Base-by-base conservation (phyloP, 1,140 invertebrate genomes). In the Ceratina calcarata region DNA sequence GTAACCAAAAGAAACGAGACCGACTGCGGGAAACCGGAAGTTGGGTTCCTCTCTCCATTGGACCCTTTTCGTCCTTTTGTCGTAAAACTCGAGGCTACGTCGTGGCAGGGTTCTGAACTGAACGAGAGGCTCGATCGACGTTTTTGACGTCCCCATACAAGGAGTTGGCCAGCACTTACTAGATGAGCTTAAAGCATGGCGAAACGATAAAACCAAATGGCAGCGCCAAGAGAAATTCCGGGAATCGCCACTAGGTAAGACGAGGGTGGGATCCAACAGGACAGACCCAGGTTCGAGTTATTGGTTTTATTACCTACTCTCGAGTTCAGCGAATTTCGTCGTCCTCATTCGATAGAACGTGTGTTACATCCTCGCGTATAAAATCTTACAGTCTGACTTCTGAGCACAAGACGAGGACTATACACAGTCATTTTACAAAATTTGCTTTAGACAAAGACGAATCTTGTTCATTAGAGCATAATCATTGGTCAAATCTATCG, bases 121-220 rank as follows among this genome's bases (percentile, higher is more conserved):
- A 70, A 81, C 71, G 57, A 77, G 69, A 81, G 73, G 57, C 66
- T 79, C 73, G 69, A 85, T 82, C 74, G 74, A 82, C 73, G 60
- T 80, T 86, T 85, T 82, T 80, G 80, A 82, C 76, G 66, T 85
- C 27, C 57, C 53, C 71, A 64, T 20, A 68, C 77, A 49, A 51
- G 68, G 45, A 45, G 27, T 51, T 53, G 27, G 45, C 64, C 66
- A 66, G 65, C 74, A 85, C 79, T 85, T 82, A 85, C 79, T 64
- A 78, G 83, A 85, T 78, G 84, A 85, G 79, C 66, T 74, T 79
- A 85, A 84, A 85, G 68, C 84, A 70, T 69, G 65, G 27, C 27
- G 70, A 66, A 62, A 76, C 69, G 79, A 84, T 85, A 85, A 85
- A 85, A 81, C 73, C 70, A 84, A 84, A 85, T 76, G 66, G 73